phyloP scores from a whole-genome alignment of 1,140 invertebrate species.

The Cotesia chilonis region DNA sequence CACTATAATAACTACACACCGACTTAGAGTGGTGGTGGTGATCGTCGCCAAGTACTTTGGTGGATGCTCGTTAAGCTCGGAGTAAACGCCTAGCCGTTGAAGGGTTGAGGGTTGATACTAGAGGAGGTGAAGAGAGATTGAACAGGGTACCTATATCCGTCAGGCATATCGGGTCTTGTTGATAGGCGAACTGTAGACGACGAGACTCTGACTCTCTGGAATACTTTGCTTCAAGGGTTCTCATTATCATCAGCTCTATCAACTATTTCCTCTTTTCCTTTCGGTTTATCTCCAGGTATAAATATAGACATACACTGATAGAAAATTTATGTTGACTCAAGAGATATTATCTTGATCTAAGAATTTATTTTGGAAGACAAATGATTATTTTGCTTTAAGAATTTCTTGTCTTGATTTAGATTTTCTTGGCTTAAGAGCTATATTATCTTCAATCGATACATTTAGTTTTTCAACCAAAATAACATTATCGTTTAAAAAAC shows the following conservation, averaged over 20 bases:
- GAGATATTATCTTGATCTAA: too few species aligned
- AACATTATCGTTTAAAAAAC: too few species aligned
- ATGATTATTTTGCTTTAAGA: too few species aligned
- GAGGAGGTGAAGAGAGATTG: background rate
- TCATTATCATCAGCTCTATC: conserved; percentile 26
- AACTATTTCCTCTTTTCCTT: background rate
- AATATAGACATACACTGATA: too few species aligned
- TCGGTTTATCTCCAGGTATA: background rate
- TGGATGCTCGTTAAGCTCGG: conserved; percentile 26
- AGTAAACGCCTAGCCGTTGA: background rate
- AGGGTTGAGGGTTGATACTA: background rate
- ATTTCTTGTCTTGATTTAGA: too few species aligned
- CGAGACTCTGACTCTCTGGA: background rate
- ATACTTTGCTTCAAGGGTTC: conserved; percentile 28
- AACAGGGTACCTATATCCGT: conserved; percentile 33
- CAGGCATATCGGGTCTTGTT: conserved; percentile 36
- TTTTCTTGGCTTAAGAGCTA: too few species aligned
- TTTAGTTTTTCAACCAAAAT: too few species aligned
- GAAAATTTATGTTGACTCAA: too few species aligned
- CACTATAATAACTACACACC: background rate
- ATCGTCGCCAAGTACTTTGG: conserved; percentile 18
- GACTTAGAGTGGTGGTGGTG: background rate
- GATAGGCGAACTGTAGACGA: conserved; percentile 20
- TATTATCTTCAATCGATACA: too few species aligned
- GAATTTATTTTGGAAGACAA: too few species aligned